Conservation (phyloP, 2,797 vertebrate species). For the Sebastes baramenuke region DNA sequence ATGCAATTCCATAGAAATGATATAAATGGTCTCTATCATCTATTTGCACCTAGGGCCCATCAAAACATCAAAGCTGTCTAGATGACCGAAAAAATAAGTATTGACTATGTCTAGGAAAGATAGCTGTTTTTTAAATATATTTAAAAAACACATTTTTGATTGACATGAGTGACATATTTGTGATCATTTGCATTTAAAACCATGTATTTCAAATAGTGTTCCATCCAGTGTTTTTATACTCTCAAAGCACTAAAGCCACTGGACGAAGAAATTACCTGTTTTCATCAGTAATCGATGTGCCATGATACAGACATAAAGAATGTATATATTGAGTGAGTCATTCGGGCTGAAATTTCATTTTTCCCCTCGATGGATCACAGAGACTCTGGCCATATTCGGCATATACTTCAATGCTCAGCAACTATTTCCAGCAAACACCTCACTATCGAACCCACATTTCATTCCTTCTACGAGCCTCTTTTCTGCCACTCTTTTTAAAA, state of each 20-base stretch:
- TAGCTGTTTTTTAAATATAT: too few relatives aligned
- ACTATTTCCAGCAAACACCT: constrained; percentile 27
- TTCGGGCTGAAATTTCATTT: constrained; percentile 32
- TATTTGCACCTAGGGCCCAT: not conserved
- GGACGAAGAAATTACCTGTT: not conserved
- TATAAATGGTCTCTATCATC: too few relatives aligned
- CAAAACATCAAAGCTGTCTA: not conserved
- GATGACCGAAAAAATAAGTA: not conserved
- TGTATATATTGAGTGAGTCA: constrained; percentile 5
- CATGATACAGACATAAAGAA: constrained; percentile 13
- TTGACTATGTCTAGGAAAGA: too few relatives aligned
- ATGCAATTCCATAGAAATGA: too few relatives aligned
- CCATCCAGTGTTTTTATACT: not conserved
- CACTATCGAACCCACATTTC: constrained; percentile 2
- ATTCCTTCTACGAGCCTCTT: not conserved
- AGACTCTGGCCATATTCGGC: not conserved
- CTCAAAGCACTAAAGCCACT: not conserved
- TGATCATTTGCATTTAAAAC: not conserved
- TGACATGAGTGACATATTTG: not conserved
- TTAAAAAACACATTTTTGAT: too few relatives aligned
- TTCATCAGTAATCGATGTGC: not conserved
- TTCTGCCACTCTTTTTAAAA: constrained; percentile 6
- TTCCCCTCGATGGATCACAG: constrained; percentile 10
- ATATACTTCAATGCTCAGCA: constrained; percentile 26
- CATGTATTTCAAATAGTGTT: not conserved